A percentile compares a stretch with the other conserved stretches of the same genome.
phyloP scores from a whole-genome alignment of 2,113 vertebrate species.

The Labeo catla region DNA sequence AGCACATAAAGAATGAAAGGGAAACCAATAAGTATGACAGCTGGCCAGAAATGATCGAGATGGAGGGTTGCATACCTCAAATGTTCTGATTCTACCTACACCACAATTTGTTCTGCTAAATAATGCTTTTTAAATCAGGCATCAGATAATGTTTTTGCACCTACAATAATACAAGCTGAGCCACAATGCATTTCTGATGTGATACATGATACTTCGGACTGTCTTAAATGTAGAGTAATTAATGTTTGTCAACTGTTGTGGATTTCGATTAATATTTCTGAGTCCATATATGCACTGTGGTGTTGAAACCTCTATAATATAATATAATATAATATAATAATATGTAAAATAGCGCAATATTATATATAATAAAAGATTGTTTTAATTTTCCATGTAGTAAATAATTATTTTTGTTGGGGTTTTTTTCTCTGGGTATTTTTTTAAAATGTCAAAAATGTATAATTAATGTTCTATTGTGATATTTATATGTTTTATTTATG shows the following conservation, averaged over 20 bases:
- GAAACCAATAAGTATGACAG: conserved; percentile 85
- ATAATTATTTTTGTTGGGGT: not conserved
- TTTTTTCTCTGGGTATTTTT: not conserved
- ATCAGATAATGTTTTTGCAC: too few species aligned
- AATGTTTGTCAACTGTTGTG: not conserved
- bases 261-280: not conserved
- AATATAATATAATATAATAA: not conserved
- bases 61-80: conserved; percentile 89
- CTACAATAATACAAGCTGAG: not conserved
- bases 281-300: not conserved
- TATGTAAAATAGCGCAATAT: too few species aligned
- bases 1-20: conserved; percentile 86
- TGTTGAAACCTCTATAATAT: not conserved
- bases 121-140: not conserved
- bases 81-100: conserved; percentile 65
- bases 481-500: not conserved
- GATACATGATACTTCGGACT: not conserved
- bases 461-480: not conserved
- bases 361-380: not conserved
- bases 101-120: not conserved
- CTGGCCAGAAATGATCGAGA: conserved; percentile 90
- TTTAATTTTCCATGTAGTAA: not conserved
- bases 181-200: not conserved
- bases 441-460: not conserved
- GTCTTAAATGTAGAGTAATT: too few species aligned